Evolutionary conservation across 2,888 invertebrate genomes (phyloP).

Genomic region (Thera obeliscata): DNA sequence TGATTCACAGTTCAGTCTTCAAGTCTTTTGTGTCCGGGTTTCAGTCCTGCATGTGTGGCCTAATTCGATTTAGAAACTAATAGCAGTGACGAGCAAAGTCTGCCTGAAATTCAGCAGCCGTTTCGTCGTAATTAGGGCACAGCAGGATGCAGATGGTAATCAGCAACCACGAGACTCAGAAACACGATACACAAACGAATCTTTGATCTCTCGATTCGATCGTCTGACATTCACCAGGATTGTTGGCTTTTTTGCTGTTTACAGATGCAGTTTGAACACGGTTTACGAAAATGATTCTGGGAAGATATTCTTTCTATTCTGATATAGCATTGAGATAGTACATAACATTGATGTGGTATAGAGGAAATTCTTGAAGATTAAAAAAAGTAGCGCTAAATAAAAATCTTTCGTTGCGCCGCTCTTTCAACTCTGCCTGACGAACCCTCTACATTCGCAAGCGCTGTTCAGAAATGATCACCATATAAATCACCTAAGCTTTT

Average conservation of each 20-base stretch:
- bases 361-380: no score
- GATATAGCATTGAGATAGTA: neutral
- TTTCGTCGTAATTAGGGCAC: constrained; percentile 36
- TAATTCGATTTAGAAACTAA: neutral
- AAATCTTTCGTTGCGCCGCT: no score
- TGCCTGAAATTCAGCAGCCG: constrained; percentile 10
- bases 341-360: no score
- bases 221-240: constrained; percentile 57
- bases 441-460: neutral
- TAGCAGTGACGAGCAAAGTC: neutral
- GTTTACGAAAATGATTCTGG: neutral
- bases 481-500: constrained; percentile 8
- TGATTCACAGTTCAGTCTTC: no score
- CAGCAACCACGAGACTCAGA: constrained; percentile 55
- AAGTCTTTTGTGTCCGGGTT: no score
- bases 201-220: constrained; percentile 58
- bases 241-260: constrained; percentile 23
- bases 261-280: constrained; percentile 20
- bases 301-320: neutral
- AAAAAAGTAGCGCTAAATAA: neutral
- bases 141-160: constrained; percentile 61
- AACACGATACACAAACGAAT: constrained; percentile 62
- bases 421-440: neutral
- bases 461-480: neutral
- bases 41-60: no score